Evolutionary conservation across 2,888 invertebrate genomes (phyloP), one percentile per base, ranked within the genome.

Genomic region (Helleia helle): DNA sequence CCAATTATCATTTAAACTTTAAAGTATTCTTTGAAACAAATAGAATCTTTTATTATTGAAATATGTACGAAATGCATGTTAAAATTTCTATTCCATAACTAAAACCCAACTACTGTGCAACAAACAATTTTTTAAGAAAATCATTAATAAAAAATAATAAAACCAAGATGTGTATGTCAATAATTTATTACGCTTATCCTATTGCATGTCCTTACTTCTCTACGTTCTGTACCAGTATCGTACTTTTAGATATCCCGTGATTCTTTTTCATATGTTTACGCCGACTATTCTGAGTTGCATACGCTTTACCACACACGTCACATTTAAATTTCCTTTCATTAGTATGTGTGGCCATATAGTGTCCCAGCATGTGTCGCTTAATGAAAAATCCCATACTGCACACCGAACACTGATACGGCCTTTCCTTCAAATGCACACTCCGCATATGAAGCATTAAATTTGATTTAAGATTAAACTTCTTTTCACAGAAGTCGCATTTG

Each of bases 241-340:
- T 43, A 22, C 45, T 55, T 41, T 65, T 68, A 0, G 62, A 49
- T 4, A 72, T 63, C 1, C 71, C 80, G 37, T 81, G 81, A 43
- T 72, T 80, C 42, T 79, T 83, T 56, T 75, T 83, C 76, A 83
- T 71, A 43, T 83, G 83, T 43, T 77, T 79, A 14, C 75, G 53
- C 36, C 65, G 71, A 43, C 80, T 77, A 36, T 71, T 79, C 52
- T 79, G 77, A 2, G 80, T 83, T 0, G 79, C 79, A 40, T 80
- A 87, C 49, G 86, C 87, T 40, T 87, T 87, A 0, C 87, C 86
- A 49, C 90, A 90, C 0, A 87, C 71, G 8, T 89, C 87, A 48
- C 90, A 89, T 40, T 88, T 85, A 42, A 86, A 87, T 13, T 77
- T 81, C 22, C 84, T 76, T 27, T 87, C 87, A 36, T 86, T 86